Evolutionary conservation across 2,797 vertebrate genomes (phyloP).

Genomic region (Gouania willdenowi): DNA sequence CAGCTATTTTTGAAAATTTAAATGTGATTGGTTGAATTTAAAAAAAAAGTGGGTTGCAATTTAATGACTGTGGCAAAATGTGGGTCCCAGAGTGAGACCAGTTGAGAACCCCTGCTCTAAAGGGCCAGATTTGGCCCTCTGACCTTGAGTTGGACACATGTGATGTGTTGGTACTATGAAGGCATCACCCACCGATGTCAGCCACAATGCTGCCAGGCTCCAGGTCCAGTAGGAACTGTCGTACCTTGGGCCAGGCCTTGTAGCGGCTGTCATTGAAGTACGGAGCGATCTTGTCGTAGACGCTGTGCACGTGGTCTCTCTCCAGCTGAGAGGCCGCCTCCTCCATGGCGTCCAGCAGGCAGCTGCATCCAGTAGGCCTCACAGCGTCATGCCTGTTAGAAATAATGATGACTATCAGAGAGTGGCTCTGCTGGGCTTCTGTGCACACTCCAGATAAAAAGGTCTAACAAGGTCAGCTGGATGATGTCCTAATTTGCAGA

Average conservation of each 20-base stretch:
- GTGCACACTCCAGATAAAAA: constrained; percentile 12
- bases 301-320: constrained; percentile 73
- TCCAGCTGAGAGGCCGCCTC: constrained; percentile 77
- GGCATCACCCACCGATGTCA: constrained; percentile 62
- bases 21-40: too few relatives aligned
- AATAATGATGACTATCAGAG: too few relatives aligned
- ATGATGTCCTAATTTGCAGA: constrained; percentile 27
- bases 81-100: too few relatives aligned
- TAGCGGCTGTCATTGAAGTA: constrained; percentile 78
- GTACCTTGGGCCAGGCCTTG: constrained; percentile 80
- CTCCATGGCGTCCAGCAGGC: constrained; percentile 71
- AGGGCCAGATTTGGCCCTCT: too few relatives aligned
- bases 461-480: constrained; percentile 18
- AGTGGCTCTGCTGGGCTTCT: neutral
- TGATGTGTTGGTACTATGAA: neutral
- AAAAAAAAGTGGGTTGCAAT: too few relatives aligned
- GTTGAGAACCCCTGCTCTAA: too few relatives aligned
- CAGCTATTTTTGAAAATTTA: too few relatives aligned
- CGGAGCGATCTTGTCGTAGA: constrained; percentile 81
- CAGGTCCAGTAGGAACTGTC: constrained; percentile 79
- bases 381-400: constrained; percentile 46
- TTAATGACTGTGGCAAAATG: too few relatives aligned
- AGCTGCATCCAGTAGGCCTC: too few relatives aligned
- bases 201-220: constrained; percentile 76
- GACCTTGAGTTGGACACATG: too few relatives aligned